Evolutionary conservation across 2,888 invertebrate species (phyloP), one percentile per base, ranked within the genome.

Genomic region (Ophion costatus): DNA sequence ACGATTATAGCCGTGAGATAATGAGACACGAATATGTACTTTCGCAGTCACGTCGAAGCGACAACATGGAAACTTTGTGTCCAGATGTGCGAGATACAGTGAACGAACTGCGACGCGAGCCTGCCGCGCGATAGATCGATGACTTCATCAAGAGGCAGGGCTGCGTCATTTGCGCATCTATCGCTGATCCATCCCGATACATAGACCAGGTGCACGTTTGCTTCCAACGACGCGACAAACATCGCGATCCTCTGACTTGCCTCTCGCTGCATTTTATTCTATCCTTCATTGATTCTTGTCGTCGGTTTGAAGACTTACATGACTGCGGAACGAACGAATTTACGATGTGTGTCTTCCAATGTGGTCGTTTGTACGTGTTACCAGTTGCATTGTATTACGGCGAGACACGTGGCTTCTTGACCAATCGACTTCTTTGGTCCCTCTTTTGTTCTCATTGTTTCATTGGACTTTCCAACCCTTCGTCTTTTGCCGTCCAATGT

Each of bases 121-220:
- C 87, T 51, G 87, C 89, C 88, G 64, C 83, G 85, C 85, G 70
- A 86, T 86, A 91, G 89, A 91, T 91, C 88, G 91, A 91, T 91
- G 89, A 87, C 90, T 91, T 89, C 85, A 91, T 90, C 87, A 88
- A 67, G 75, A 76, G 76, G 61, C 83, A 85, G 45, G 56, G 66
- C 76, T 59, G 38, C 67, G 66, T 76, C 89, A 88, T 89, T 88
- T 87, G 90, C 86, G 84, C 84, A 86, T 83, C 83, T 76, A 75
- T 76, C 78, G 70, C 70, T 69, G 70, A 83, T 67, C 70, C 42
- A 66, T 73, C 61, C 59, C 74, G 69, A 83, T 70, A 56, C 83
- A 74, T 29, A 56, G 69, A 73, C 79, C 83, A 83, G 83, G 83
- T 83, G 83, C 64, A 63, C 69, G 51, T 63, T 67, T 56, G 59